A percentile compares a stretch with the other conserved stretches of the same genome.
These are phyloP conservation scores for Junonia oenone DNA, from an alignment of 2,888 invertebrate genomes.

Conservation along the genomic window DNA sequence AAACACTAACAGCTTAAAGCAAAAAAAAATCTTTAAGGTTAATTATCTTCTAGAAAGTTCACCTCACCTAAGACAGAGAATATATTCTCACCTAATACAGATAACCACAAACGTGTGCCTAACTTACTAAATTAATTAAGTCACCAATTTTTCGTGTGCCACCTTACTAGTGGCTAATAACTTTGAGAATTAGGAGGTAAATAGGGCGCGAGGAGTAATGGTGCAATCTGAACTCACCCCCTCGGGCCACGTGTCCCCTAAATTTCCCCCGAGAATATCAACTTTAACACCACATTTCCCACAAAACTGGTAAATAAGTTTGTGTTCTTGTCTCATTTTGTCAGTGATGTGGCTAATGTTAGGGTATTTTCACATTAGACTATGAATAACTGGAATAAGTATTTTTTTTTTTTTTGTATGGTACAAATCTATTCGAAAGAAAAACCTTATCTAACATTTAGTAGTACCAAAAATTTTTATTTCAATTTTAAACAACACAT, in stretches of 20 bases:
- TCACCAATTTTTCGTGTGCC: constrained; percentile 52
- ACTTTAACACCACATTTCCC: constrained; percentile 39
- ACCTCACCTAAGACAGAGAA: too few species aligned
- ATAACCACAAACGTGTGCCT: neutral
- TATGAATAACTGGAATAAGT: neutral
- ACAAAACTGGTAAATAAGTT: constrained; percentile 23
- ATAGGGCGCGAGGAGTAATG: constrained; percentile 66
- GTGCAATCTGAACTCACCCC: constrained; percentile 64
- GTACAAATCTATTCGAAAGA: too few species aligned
- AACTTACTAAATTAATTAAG: constrained; percentile 42
- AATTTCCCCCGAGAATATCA: constrained; percentile 66
- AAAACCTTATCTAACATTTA: too few species aligned
- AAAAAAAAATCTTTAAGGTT: too few species aligned
- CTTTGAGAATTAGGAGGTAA: constrained; percentile 66
- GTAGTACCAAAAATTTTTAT: too few species aligned
- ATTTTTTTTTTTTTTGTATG: neutral
- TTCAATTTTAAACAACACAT: too few species aligned
- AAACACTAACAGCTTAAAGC: too few species aligned
- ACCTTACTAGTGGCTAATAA: constrained; percentile 56
- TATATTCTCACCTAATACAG: neutral
- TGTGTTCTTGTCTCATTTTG: constrained; percentile 15
- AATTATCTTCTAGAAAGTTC: too few species aligned
- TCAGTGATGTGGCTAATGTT: constrained; percentile 5
- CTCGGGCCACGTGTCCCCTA: constrained; percentile 45
- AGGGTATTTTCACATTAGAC: neutral